A percentile compares a stretch with the other conserved stretches of the same genome.
Conservation (phyloP, 2,888 invertebrate species). For the Philaethria dido region DNA sequence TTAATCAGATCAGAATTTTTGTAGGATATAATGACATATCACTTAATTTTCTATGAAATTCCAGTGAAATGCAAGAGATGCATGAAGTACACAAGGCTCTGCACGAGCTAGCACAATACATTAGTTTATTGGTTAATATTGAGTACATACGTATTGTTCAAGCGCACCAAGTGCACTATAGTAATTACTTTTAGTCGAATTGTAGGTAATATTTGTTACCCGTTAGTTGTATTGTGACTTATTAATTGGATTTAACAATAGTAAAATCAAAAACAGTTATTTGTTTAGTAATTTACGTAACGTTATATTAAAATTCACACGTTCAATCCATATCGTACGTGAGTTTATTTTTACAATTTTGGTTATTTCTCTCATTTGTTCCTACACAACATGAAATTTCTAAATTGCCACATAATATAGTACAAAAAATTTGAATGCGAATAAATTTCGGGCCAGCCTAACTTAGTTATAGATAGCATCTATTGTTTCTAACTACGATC, state of each 20-base stretch:
- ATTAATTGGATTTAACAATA: too few relatives aligned
- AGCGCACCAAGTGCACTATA: not conserved
- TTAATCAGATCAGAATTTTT: not conserved
- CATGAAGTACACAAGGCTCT: not conserved
- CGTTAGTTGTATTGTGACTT: too few relatives aligned
- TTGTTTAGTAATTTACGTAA: too few relatives aligned
- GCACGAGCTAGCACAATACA: not conserved
- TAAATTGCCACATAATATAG: not conserved
- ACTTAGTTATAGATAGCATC: conserved; percentile 32
- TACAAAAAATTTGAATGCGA: conserved; percentile 5
- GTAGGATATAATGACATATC: not conserved
- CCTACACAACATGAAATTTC: not conserved
- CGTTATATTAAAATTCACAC: not conserved
- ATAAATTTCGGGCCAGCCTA: conserved; percentile 26
- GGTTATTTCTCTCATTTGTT: not conserved
- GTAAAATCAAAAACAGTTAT: too few relatives aligned
- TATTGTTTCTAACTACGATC: conserved; percentile 48
- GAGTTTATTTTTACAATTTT: too few relatives aligned
- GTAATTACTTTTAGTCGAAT: not conserved
- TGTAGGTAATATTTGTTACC: too few relatives aligned
- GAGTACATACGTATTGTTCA: not conserved
- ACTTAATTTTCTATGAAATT: not conserved
- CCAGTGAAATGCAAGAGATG: not conserved
- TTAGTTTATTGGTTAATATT: too few relatives aligned
- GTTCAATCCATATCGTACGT: too few relatives aligned